phyloP scores from a whole-genome alignment of 1,140 invertebrate species.

The Drosophila pachea region DNA sequence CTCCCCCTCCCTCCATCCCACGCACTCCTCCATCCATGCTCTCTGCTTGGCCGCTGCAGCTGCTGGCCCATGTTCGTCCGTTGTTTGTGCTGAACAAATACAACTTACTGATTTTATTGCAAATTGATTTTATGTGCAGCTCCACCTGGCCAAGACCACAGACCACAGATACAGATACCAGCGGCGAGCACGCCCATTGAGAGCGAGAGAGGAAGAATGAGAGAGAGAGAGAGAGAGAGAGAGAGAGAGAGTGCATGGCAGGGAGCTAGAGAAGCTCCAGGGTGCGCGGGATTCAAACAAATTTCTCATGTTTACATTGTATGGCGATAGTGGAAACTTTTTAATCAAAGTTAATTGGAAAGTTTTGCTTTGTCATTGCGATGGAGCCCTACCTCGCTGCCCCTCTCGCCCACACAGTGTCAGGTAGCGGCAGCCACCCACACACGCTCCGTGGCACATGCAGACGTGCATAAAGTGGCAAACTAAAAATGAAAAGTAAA shows the following conservation, averaged over 20 bases:
- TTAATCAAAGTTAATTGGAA: constrained; percentile 77
- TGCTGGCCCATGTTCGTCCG: constrained; percentile 1
- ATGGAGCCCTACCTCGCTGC: constrained; percentile 43
- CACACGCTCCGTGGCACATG: constrained; percentile 21
- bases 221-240: not conserved
- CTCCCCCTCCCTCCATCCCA: not conserved
- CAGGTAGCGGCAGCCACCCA: constrained; percentile 1
- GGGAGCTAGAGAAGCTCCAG: too few relatives aligned
- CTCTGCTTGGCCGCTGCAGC: not conserved
- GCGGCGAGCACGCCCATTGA: constrained; percentile 18
- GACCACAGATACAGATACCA: constrained; percentile 42
- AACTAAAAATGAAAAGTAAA: constrained; percentile 76
- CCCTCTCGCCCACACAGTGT: constrained; percentile 9
- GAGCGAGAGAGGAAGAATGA: constrained; percentile 12
- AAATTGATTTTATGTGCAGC: constrained; percentile 75
- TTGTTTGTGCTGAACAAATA: constrained; percentile 65
- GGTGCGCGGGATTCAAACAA: constrained; percentile 67
- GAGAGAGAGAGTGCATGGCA: not conserved
- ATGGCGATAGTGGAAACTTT: constrained; percentile 75
- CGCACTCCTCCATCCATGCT: too few relatives aligned
- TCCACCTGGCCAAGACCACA: constrained; percentile 31
- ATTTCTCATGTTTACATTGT: constrained; percentile 77
- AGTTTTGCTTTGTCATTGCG: constrained; percentile 76
- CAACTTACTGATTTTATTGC: constrained; percentile 76
- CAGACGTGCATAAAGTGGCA: constrained; percentile 64